Conservation (phyloP, 1,140 invertebrate species). For the Penaeus indicus region DNA sequence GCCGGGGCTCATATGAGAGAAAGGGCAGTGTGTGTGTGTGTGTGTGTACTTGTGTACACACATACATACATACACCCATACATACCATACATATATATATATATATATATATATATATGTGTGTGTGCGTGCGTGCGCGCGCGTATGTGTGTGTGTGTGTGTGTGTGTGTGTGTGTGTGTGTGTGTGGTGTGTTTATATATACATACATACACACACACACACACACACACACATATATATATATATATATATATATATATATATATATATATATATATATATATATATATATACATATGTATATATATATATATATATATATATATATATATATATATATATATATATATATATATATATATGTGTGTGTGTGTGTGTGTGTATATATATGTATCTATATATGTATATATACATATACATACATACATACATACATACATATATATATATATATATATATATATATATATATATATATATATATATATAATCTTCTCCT, state of each 20-base stretch:
- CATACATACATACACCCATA: too few relatives aligned
- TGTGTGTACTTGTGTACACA: neutral
- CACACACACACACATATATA: neutral
- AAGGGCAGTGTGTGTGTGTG: neutral
- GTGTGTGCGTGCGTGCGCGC: too few relatives aligned
- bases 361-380: neutral
- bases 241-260: neutral
- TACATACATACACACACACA: neutral
- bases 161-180: too few relatives aligned
- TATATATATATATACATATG: conserved; percentile 7
- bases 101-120: too few relatives aligned
- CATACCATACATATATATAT: too few relatives aligned
- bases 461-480: neutral
- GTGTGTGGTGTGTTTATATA: neutral
- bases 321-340: too few relatives aligned
- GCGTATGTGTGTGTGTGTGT: too few relatives aligned
- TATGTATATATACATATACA: neutral
- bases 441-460: neutral
- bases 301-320: neutral
- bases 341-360: too few relatives aligned
- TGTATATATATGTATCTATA: neutral
- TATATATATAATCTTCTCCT: neutral
- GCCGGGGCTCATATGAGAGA: too few relatives aligned
- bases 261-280: conserved; percentile 30
- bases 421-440: neutral